Base-by-base conservation (phyloP, 2,888 invertebrate genomes). In the Phengaris alcon region DNA sequence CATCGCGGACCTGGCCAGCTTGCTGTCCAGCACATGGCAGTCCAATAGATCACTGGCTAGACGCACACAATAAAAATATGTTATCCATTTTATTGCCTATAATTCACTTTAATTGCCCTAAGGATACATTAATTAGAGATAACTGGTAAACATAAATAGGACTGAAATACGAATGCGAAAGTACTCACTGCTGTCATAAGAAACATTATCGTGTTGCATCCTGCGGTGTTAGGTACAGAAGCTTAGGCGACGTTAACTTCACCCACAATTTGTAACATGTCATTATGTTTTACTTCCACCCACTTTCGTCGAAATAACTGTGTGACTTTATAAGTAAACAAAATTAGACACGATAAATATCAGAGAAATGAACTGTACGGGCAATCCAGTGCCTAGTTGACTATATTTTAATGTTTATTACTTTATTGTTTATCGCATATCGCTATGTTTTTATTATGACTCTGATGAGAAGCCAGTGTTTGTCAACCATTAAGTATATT, bases 1-100 rank as follows among this genome's bases (percentile, higher is more conserved):
- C 93, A 93, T 93, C 75, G 88, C 82, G 77, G 89, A 87, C 76
- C 76, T 78, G 79, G 84, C 88, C 78, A 86, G 84, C 85, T 91
- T 91, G 84, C 89, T 88, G 75, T 87, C 88, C 87, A 91, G 86
- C 80, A 88, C 93, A 92, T 93, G 91, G 89, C 90, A 90, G 84
- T 91, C 93, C 90, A 93, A 87, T 82, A 93, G 87, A 86, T 93
- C 93, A 86, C 90, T 93, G 79, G 90, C 93, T 93, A 87, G 86
- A 87, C 82, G 88, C 84, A 87, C 88, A 85, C 87, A 88, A 72
- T 82, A 88, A 88, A 88, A 88, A 88, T 79, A 88, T 86, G 87
- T 89, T 90, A 90, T 84, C 82, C 87, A 86, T 78, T 90, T 91
- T 91, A 91, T 91, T 88, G 78, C 86, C 59, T 85, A 88, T 90